These are phyloP conservation scores for Calyptommatus sinebrachiatus DNA, from an alignment of 2,113 vertebrate genomes.

Conservation along the genomic window DNA sequence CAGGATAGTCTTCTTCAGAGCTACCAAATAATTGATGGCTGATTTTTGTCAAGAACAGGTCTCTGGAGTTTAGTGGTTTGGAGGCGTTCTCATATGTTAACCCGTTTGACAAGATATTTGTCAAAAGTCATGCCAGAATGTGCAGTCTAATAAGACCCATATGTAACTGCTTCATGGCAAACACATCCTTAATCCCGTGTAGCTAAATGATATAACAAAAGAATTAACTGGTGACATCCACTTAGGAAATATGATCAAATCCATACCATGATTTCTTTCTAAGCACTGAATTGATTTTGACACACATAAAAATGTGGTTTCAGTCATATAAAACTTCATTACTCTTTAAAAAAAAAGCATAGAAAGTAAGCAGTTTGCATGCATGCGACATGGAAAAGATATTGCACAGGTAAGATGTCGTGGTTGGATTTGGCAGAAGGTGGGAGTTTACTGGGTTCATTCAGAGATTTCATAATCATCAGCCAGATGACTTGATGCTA, in stretches of 20 bases:
- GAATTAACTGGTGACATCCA: constrained; percentile 72
- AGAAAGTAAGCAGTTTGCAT: constrained; percentile 51
- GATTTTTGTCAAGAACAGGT: constrained; percentile 42
- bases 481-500: constrained; percentile 57
- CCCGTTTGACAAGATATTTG: constrained; percentile 69
- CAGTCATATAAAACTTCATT: constrained; percentile 61
- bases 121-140: constrained; percentile 58
- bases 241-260: constrained; percentile 77
- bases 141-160: constrained; percentile 68
- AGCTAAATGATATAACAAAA: constrained; percentile 68
- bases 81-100: constrained; percentile 49
- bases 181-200: constrained; percentile 69
- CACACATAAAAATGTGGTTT: constrained; percentile 77
- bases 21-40: constrained; percentile 8
- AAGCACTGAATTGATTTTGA: constrained; percentile 73
- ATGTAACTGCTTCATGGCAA: constrained; percentile 70
- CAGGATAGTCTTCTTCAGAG: constrained; percentile 21
- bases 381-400: constrained; percentile 56
- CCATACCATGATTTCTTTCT: constrained; percentile 71
- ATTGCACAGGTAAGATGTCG: constrained; percentile 45
- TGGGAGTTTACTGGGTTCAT: constrained; percentile 38
- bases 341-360: no score
- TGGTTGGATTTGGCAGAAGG: neutral
- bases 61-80: constrained; percentile 41
- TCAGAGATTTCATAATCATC: constrained; percentile 38